Evolutionary conservation across 2,888 invertebrate species (phyloP), one percentile per base, ranked within the genome.

Genomic region (Eilema depressum): DNA sequence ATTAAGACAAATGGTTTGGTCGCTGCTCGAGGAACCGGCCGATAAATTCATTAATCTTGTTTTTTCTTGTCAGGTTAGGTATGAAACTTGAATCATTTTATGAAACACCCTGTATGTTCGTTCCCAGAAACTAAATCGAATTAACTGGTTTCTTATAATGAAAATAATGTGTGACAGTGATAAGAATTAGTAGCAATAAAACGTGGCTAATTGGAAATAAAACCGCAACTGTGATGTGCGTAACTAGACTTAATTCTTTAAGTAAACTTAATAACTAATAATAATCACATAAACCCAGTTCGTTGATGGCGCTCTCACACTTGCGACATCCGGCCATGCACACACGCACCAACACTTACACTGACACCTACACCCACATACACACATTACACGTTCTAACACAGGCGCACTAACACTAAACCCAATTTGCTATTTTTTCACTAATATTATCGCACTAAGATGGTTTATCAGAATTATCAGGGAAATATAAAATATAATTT

Each of bases 191-290:
- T 56, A 10, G 65, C 5, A 10, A 65, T 65, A 56, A 56, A 56
- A 56, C 17, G 23, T 28, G 37, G 17, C 56, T 66, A 66, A 66
- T 66, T 57, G 66, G 23, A 56, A 66, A 57, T 65, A 57, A 66
- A 66, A 66, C 57, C 57, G 30, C 28, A 14, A 57, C 3, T 66
- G 23, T 23, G 33, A 2, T 57, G 57, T 57, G 30, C 3, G 33
- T 66, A 57, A 37, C 23, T 25, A 20, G 5, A 63, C 25, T 17
- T 12, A 25, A 57, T 37, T 11, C 57, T 10, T 23, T 17, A 25
- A 57, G 33, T 66, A 33, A 33, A 56, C 30, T 33, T 33, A 25
- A 66, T 10, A 17, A 66, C 25, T 2, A 56, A 53, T 65, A 64
- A 53, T 14, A 14, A 26, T 11, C 17, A 61, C 25, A 57, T 33